Conservation (phyloP, 2,888 invertebrate species). For the Scelioninae gen. 1 region DNA sequence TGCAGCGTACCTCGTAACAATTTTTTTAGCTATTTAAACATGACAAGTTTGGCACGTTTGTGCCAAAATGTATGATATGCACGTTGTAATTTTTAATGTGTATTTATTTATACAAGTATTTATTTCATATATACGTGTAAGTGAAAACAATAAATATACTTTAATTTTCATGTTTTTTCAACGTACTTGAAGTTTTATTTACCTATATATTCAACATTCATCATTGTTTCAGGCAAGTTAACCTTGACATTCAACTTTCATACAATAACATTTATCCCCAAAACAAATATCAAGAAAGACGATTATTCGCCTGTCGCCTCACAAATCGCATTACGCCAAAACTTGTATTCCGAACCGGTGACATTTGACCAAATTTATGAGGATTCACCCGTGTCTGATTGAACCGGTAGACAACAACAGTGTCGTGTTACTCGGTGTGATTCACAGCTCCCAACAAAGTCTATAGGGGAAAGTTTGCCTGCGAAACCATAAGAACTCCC, state of each 20-base stretch:
- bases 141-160: no score
- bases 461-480: conserved; percentile 33
- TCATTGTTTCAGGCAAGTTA: not conserved
- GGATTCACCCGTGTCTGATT: conserved; percentile 50
- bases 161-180: no score
- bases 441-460: conserved; percentile 33
- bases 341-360: no score
- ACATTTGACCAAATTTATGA: conserved; percentile 57
- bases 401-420: conserved; percentile 46
- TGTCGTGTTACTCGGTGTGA: conserved; percentile 46
- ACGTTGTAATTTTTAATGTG: no score
- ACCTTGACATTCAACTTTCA: conserved; percentile 23
- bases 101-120: no score
- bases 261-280: conserved; percentile 5
- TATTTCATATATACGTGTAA: no score
- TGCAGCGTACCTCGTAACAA: no score
- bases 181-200: no score
- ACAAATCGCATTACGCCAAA: conserved; percentile 47
- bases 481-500: conserved; percentile 49
- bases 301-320: conserved; percentile 29
- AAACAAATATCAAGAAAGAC: conserved; percentile 37
- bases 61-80: no score
- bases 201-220: no score
- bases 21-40: no score
- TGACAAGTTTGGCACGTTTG: no score